These are phyloP conservation scores for Pararge aegeria DNA, from an alignment of 1,140 invertebrate species.

Conservation along the genomic window DNA sequence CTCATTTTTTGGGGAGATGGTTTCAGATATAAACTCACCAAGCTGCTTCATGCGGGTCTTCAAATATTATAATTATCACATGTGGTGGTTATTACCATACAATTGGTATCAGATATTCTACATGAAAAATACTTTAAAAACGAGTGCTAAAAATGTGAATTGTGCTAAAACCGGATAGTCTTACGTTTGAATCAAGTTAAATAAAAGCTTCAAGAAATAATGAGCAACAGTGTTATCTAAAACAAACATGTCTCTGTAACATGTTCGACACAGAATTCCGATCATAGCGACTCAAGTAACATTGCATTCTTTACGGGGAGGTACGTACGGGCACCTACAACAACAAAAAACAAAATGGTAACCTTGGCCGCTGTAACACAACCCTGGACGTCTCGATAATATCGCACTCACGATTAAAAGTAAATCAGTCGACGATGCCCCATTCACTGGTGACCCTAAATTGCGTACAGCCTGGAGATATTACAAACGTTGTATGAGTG, in stretches of 20 bases:
- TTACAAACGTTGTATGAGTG: too few species aligned
- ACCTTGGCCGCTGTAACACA: slow-evolving; percentile 47
- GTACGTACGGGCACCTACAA: too few species aligned
- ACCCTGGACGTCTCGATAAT: slow-evolving; percentile 53
- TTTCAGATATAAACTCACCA: too few species aligned
- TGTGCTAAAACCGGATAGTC: too few species aligned
- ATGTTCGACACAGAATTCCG: not conserved
- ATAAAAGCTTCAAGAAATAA: not conserved
- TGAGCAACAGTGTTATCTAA: not conserved
- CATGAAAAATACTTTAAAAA: too few species aligned
- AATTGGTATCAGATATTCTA: too few species aligned
- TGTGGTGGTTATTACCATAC: too few species aligned
- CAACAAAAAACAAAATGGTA: slow-evolving; percentile 27
- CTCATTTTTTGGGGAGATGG: too few species aligned
- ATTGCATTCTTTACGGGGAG: not conserved
- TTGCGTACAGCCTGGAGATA: slow-evolving; percentile 31
- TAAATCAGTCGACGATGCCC: slow-evolving; percentile 51
- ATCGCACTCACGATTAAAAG: slow-evolving; percentile 63
- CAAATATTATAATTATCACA: too few species aligned
- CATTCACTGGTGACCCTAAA: slow-evolving; percentile 47
- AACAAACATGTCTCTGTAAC: not conserved
- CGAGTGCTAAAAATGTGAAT: too few species aligned
- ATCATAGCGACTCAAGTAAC: not conserved
- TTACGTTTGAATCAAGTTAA: not conserved
- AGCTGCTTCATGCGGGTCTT: too few species aligned